Percentiles rank a stretch among this genome's conserved stretches.
These are phyloP conservation scores for Dugesia japonica DNA, from an alignment of 2,888 invertebrate genomes.

Conservation along the genomic window DNA sequence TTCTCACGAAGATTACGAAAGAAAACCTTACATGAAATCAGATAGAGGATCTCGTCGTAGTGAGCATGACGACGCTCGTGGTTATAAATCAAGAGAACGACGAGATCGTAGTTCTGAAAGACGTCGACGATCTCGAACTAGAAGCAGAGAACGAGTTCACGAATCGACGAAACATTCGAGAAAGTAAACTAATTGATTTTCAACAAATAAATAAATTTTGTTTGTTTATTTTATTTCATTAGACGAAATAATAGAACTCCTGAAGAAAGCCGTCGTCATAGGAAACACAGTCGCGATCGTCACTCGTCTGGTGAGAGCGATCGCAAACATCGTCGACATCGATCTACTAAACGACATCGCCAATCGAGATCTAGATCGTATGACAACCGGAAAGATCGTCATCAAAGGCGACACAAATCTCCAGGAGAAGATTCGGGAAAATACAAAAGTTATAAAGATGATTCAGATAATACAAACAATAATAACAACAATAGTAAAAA, in stretches of 20 bases:
- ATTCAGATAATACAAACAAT: not conserved
- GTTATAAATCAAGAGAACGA: not conserved
- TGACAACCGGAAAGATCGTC: not conserved
- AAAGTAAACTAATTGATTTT: too few species aligned
- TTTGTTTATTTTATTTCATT: too few species aligned
- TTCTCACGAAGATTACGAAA: not conserved
- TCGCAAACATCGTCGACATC: not conserved
- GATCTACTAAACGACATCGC: not conserved
- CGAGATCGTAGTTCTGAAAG: not conserved
- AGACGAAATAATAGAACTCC: not conserved
- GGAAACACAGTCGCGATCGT: conserved; percentile 6
- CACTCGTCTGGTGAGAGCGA: not conserved
- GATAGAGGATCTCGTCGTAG: not conserved
- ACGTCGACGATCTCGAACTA: not conserved
- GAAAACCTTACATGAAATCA: not conserved
- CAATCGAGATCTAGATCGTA: not conserved
- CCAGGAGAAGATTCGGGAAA: not conserved
- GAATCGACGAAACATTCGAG: not conserved
- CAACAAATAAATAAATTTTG: too few species aligned
- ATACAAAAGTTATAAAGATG: conserved; percentile 6
- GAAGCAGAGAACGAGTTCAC: not conserved
- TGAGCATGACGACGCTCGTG: not conserved
- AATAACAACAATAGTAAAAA: not conserved
- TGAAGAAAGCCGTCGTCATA: not conserved
- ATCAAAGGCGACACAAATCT: not conserved